Percentiles rank a stretch among this genome's conserved stretches.
Conservation (phyloP, 1,140 invertebrate genomes). For the Belonocnema kinseyi region DNA sequence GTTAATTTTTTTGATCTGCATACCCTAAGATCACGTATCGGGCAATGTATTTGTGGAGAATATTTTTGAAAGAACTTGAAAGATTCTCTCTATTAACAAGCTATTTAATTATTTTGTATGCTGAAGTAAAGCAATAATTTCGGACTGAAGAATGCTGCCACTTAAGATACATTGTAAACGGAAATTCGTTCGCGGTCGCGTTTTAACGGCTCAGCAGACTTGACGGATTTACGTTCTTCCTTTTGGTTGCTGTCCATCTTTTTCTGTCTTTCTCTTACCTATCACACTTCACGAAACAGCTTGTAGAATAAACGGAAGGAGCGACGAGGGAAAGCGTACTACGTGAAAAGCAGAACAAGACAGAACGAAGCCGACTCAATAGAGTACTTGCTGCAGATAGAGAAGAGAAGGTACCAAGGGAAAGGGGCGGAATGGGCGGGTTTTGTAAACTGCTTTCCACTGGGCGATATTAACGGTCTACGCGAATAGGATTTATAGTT, state of each 20-base stretch:
- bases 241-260: conserved; percentile 45
- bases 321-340: neutral
- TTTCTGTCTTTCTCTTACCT: conserved; percentile 34
- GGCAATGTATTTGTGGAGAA: no score
- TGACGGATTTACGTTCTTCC: conserved; percentile 54
- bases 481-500: conserved; percentile 66
- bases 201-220: conserved; percentile 51
- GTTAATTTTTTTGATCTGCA: no score
- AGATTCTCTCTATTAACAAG: no score
- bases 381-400: conserved; percentile 26
- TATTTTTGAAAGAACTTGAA: no score
- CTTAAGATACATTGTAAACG: conserved; percentile 41
- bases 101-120: no score
- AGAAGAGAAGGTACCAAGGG: conserved; percentile 50
- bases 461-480: conserved; percentile 69
- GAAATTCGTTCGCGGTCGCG: conserved; percentile 50
- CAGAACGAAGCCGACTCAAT: conserved; percentile 32
- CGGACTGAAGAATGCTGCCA: conserved; percentile 44
- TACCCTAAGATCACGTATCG: no score
- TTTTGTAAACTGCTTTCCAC: conserved; percentile 69
- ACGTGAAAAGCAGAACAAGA: conserved; percentile 36
- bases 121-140: neutral
- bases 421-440: conserved; percentile 54
- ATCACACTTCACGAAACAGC: conserved; percentile 12
- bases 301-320: neutral